Percentiles rank a stretch among this genome's conserved stretches.
These are phyloP conservation scores for Coptodon rendalli DNA, from an alignment of 2,113 vertebrate species.

Conservation along the genomic window DNA sequence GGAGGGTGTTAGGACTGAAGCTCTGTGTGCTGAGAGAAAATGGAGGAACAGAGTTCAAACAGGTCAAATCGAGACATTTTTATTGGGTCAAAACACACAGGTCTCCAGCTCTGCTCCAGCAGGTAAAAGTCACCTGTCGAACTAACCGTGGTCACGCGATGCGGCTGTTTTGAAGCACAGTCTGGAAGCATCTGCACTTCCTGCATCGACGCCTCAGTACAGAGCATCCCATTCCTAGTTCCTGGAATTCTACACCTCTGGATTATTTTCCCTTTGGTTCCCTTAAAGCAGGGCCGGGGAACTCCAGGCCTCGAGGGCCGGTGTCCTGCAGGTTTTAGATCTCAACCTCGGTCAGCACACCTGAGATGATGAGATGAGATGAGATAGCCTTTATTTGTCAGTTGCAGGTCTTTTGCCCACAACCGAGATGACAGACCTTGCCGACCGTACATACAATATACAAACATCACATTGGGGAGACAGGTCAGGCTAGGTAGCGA, in stretches of 20 bases:
- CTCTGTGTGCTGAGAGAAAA: background rate
- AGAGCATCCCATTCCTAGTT: accelerated
- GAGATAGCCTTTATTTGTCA: no score
- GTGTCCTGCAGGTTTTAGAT: background rate
- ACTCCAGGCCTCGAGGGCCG: background rate
- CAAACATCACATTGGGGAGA: no score
- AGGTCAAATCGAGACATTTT: accelerated
- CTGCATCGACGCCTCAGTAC: background rate
- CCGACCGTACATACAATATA: no score
- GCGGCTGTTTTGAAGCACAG: background rate
- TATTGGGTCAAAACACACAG: background rate
- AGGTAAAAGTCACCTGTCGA: accelerated
- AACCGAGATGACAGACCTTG: no score
- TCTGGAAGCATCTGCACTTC: background rate
- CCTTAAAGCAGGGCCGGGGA: background rate
- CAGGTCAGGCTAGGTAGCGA: no score
- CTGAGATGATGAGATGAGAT: no score
- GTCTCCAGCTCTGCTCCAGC: background rate
- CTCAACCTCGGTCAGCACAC: background rate
- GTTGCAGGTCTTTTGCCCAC: no score
- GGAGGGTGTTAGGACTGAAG: background rate
- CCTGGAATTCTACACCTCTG: background rate
- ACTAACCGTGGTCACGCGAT: background rate
- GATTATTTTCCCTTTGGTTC: background rate
- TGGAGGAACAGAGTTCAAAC: background rate